Evolutionary conservation across 2,113 vertebrate species (phyloP).

Genomic region (Neofelis nebulosa): DNA sequence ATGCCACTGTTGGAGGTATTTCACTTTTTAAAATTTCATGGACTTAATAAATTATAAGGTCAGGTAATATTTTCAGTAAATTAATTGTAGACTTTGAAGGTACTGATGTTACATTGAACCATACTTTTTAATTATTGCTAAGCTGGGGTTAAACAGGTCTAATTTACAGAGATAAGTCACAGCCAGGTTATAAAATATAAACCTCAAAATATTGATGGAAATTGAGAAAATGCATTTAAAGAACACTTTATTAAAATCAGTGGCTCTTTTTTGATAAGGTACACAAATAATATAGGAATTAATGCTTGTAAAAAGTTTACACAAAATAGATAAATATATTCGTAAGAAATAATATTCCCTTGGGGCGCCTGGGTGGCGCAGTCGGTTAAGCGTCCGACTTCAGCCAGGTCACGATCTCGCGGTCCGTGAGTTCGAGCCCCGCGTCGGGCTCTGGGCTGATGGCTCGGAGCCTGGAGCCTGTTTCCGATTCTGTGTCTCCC

Average conservation of each 20-base stretch:
- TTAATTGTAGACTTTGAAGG: slow-evolving; percentile 45
- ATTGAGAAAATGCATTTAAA: slow-evolving; percentile 14
- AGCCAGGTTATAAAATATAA: not conserved
- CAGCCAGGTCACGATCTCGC: no score
- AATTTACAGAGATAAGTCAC: not conserved
- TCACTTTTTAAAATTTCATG: not conserved
- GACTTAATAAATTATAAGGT: not conserved
- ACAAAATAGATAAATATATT: not conserved
- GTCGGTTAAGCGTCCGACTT: no score
- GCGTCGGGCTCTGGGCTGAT: no score
- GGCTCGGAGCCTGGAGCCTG: no score
- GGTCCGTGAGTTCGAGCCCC: no score
- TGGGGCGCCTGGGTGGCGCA: no score
- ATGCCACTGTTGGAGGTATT: slow-evolving; percentile 97
- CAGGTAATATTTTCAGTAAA: not conserved
- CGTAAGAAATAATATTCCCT: not conserved
- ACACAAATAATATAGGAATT: not conserved
- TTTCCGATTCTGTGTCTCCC: no score
- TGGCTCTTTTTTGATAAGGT: not conserved
- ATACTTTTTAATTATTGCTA: slow-evolving; percentile 20
- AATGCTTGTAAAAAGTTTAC: not conserved
- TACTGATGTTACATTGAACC: not conserved
- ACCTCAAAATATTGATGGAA: slow-evolving; percentile 19
- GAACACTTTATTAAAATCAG: not conserved
- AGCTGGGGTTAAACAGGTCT: not conserved